Evolutionary conservation across 2,113 vertebrate genomes (phyloP).

Genomic region (Onychostruthus taczanowskii): DNA sequence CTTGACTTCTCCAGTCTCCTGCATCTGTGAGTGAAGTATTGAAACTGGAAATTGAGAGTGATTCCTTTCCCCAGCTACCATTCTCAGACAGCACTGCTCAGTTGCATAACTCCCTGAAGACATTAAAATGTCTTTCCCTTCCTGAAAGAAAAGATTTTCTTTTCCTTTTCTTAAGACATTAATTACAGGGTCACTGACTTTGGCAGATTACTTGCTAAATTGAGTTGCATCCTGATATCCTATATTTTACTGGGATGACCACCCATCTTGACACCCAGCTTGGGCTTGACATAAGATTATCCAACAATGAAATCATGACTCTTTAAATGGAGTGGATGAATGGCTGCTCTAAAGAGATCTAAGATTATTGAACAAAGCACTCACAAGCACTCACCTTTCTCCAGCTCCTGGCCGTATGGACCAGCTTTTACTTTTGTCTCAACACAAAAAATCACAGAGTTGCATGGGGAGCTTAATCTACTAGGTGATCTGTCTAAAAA

Average conservation of each 20-base stretch:
- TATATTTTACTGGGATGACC: slow-evolving; percentile 45
- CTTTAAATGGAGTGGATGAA: neutral
- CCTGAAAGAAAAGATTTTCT: slow-evolving; percentile 49
- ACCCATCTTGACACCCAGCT: slow-evolving; percentile 51
- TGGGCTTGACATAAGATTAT: slow-evolving; percentile 38
- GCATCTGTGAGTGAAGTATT: slow-evolving; percentile 31
- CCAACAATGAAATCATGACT: neutral
- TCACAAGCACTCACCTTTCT: neutral
- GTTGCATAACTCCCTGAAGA: slow-evolving; percentile 36
- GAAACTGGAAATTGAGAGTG: neutral
- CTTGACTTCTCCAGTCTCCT: slow-evolving; percentile 1
- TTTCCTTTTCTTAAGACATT: slow-evolving; percentile 43
- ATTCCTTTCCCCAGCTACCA: slow-evolving; percentile 17
- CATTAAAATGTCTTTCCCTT: slow-evolving; percentile 57
- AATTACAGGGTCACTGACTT: slow-evolving; percentile 56
- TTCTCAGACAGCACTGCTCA: neutral
- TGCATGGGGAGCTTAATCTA: neutral
- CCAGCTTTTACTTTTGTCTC: neutral
- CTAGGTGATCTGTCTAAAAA: neutral
- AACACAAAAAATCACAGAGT: neutral
- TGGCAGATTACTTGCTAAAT: slow-evolving; percentile 47
- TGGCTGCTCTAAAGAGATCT: neutral
- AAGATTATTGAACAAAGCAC: neutral
- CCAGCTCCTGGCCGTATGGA: neutral
- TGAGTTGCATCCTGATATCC: slow-evolving; percentile 41